Evolutionary conservation across 2,797 vertebrate species (phyloP).

Genomic region (Geotrypetes seraphini): DNA sequence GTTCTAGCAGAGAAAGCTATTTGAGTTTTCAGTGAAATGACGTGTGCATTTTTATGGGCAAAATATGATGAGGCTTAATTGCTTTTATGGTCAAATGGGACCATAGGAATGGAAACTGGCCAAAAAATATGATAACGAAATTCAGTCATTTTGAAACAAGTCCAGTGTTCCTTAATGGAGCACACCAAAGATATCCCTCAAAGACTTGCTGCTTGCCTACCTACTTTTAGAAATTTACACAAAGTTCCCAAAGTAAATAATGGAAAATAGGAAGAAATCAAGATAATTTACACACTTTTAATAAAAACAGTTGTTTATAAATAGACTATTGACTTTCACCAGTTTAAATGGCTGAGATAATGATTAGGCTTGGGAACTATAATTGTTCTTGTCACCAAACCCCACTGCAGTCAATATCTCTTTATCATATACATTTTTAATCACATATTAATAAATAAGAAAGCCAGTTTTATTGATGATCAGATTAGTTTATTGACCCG

Average conservation of each 20-base stretch:
- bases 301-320: constrained; percentile 44
- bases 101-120: too few species aligned
- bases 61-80: too few species aligned
- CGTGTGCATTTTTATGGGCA: too few species aligned
- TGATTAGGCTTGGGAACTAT: constrained; percentile 44
- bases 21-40: too few species aligned
- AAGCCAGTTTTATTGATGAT: constrained; percentile 62
- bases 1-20: too few species aligned
- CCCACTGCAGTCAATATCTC: constrained; percentile 55
- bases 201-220: too few species aligned
- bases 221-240: not conserved
- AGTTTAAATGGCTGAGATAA: constrained; percentile 32
- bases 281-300: constrained; percentile 32
- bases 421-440: constrained; percentile 76
- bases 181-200: not conserved
- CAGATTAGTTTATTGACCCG: constrained; percentile 68
- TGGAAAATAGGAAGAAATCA: constrained; percentile 24
- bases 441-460: constrained; percentile 72
- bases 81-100: not conserved
- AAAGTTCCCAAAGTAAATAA: constrained; percentile 9
- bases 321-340: constrained; percentile 48
- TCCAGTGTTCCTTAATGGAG: not conserved
- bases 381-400: constrained; percentile 66
- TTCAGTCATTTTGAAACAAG: constrained; percentile 1
- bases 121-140: too few species aligned